Percentiles rank a stretch among this genome's conserved stretches.
Evolutionary conservation across 2,888 invertebrate genomes (phyloP).

Genomic region (Dinocampus coccinellae): DNA sequence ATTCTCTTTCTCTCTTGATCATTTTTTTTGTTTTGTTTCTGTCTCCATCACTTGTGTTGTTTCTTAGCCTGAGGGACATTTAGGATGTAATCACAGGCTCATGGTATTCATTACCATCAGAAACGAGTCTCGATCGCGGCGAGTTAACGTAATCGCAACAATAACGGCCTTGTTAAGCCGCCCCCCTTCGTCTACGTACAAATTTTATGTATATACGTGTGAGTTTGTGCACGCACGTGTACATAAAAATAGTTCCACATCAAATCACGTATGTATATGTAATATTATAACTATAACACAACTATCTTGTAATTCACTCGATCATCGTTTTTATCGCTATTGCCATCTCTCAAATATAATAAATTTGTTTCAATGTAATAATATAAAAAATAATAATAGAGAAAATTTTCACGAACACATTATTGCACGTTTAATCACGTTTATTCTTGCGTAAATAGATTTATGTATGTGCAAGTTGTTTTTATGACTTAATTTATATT

Average conservation of each 20-base stretch:
- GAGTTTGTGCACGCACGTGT: not conserved
- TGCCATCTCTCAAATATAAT: not conserved
- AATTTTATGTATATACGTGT: conserved; percentile 4
- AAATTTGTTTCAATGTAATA: not conserved
- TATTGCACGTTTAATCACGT: not conserved
- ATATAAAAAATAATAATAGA: not conserved
- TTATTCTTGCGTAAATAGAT: not conserved
- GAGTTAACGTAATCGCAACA: conserved; percentile 58
- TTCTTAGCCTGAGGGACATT: conserved; percentile 46
- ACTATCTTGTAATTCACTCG: not conserved
- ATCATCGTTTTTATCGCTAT: not conserved
- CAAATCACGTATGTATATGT: not conserved
- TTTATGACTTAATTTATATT: not conserved
- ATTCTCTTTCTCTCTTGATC: not conserved
- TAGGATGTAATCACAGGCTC: conserved; percentile 48
- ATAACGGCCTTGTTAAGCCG: conserved; percentile 60
- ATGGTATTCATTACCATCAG: conserved; percentile 55
- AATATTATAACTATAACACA: not conserved
- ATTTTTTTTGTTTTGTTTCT: not conserved
- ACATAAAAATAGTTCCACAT: not conserved
- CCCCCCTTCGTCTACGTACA: conserved; percentile 52
- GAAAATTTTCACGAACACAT: not conserved
- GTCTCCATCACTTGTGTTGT: not conserved
- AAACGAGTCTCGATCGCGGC: conserved; percentile 50
- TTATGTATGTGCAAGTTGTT: not conserved